Evolutionary conservation across 1,140 invertebrate genomes (phyloP).

Genomic region (Alviniconcha marisindica): DNA sequence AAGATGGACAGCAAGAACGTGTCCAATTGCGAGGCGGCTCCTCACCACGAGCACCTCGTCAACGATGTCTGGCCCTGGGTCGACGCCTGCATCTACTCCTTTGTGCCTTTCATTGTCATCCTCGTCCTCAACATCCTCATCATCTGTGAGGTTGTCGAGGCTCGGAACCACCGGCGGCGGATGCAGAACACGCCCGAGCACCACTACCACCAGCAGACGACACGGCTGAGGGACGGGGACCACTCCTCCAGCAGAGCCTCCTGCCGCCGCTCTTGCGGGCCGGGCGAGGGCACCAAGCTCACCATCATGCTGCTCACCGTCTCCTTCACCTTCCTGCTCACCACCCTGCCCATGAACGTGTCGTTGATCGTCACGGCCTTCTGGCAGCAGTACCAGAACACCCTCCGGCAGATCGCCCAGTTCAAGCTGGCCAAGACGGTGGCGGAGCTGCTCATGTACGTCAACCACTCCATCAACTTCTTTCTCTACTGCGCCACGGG

Average conservation of each 20-base stretch:
- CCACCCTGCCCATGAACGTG: conserved; percentile 74
- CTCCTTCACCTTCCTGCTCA: conserved; percentile 72
- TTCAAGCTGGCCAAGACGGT: conserved; percentile 65
- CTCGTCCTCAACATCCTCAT: conserved; percentile 63
- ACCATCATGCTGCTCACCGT: conserved; percentile 73
- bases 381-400: conserved; percentile 45
- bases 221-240: neutral
- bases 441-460: conserved; percentile 73
- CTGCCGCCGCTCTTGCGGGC: conserved; percentile 39
- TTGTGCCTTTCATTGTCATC: conserved; percentile 67
- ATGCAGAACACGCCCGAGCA: conserved; percentile 24
- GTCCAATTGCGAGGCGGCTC: conserved; percentile 43
- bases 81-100: conserved; percentile 69
- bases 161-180: conserved; percentile 25
- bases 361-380: conserved; percentile 64
- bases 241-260: neutral
- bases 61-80: conserved; percentile 67
- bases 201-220: conserved; percentile 40
- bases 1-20: conserved; percentile 32
- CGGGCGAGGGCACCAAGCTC: conserved; percentile 63
- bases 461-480: conserved; percentile 76
- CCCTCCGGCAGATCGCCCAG: conserved; percentile 44
- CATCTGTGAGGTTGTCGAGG: conserved; percentile 49
- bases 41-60: conserved; percentile 41
- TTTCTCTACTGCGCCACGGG: conserved; percentile 75